Evolutionary conservation across 2,797 vertebrate species (phyloP), one percentile per base, ranked within the genome.

Genomic region (Adrianichthys oophorus): DNA sequence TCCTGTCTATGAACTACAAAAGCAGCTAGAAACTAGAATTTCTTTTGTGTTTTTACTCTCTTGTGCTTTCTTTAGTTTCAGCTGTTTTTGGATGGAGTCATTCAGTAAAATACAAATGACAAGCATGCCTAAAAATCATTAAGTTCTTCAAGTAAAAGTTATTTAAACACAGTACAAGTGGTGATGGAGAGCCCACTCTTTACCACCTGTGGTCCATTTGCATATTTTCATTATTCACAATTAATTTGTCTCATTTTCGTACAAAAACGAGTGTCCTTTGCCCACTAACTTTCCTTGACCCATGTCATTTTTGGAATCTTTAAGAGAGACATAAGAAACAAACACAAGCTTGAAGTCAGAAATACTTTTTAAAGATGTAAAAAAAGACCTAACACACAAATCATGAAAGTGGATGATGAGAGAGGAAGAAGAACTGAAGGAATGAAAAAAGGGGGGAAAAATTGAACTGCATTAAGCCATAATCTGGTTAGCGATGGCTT

Each of bases 91-190:
- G 75, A 72, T 73, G 68, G 60, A 66, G 81, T 74, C 82, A 85
- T 89, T 91, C 82, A 87, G 63, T 61, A 74, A 70, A 85, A 82
- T 71, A 82, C 73, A 76, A 85, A 86, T 80, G 76, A 79, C 81
- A 81, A 82, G 59, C 79, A 48, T 72, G 80, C 81, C 10, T 78
- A 65, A 68, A 87, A 77, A 81, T 85, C 89, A 90, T 90, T 91
- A 85, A 85, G 73, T 87, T 84, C 77, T 89, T 87, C 88, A 88
- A 90, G 90, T 65, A 37, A 88, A 70, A 52, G 50, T 79, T 85
- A 76, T 89, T 82, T 78, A 79, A 83, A 78, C 56, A 75, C 41
- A 66, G 53, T 37, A 40, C 58, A 72, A 79, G 65, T 79, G 59
- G 72, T 70, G 52, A 59, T 63, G 50, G 43, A 69, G 63, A 55